Evolutionary conservation across 2,113 vertebrate species (phyloP).

Genomic region (Alaudala cheleensis): DNA sequence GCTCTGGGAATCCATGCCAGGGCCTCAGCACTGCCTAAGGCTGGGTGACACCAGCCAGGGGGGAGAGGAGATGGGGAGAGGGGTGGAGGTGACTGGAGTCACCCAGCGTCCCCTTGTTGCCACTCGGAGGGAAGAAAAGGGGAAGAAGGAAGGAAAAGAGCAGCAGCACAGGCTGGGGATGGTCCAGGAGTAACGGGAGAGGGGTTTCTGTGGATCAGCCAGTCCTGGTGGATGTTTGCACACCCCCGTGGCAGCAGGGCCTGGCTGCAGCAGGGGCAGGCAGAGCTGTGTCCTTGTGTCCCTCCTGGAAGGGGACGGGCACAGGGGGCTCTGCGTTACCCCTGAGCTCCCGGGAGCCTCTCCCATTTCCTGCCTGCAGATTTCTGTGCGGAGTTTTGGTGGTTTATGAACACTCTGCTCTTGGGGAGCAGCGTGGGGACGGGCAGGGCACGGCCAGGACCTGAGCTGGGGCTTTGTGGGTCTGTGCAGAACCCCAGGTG

Average conservation of each 20-base stretch:
- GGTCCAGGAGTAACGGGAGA: neutral
- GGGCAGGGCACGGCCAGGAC: neutral
- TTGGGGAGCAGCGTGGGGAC: neutral
- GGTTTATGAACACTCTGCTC: neutral
- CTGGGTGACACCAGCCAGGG: neutral
- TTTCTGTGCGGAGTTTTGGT: neutral
- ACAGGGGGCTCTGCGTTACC: neutral
- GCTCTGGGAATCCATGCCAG: neutral
- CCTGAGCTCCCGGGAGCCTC: neutral
- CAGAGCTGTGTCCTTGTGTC: neutral
- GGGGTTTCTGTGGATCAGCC: neutral
- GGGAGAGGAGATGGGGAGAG: neutral
- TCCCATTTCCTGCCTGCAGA: no score
- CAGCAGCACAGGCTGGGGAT: neutral
- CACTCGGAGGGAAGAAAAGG: neutral
- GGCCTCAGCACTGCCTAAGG: neutral
- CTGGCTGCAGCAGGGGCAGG: neutral
- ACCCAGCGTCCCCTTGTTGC: neutral
- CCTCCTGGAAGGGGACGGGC: neutral
- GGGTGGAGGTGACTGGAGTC: fast-evolving
- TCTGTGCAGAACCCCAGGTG: no score
- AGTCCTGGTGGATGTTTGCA: neutral
- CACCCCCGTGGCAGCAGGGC: neutral
- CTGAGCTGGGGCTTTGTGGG: neutral
- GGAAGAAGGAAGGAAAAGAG: neutral